phyloP scores from a whole-genome alignment of 2,113 vertebrate genomes.

The Ciconia maguari region DNA sequence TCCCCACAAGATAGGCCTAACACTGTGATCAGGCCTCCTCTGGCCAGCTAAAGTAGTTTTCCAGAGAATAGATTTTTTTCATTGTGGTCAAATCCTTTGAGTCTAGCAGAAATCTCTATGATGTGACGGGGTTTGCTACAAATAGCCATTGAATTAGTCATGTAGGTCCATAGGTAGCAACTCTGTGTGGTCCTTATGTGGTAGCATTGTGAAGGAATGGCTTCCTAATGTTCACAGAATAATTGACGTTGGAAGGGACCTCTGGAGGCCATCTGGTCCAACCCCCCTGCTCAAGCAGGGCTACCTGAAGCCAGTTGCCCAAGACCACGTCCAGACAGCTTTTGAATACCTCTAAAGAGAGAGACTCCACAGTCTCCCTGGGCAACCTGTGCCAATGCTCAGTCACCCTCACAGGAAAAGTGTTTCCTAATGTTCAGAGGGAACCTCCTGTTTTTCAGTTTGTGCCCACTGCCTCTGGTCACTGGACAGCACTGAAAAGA shows the following conservation, averaged over 20 bases:
- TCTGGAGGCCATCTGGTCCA: not conserved
- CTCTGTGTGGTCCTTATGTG: not conserved
- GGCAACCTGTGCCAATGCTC: not conserved
- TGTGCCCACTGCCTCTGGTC: not conserved
- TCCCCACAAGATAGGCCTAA: not conserved
- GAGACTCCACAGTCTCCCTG: not conserved
- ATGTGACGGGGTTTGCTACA: not conserved
- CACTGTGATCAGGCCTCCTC: not conserved
- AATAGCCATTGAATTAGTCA: not conserved
- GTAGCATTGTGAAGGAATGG: not conserved
- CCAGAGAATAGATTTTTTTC: rapidly evolving
- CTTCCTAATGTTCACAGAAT: not conserved
- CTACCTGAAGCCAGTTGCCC: not conserved
- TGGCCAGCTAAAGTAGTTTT: not conserved
- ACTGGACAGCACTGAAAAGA: not conserved
- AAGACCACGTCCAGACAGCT: not conserved
- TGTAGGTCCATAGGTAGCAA: not conserved
- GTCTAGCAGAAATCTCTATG: not conserved
- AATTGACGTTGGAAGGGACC: not conserved
- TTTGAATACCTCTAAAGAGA: not conserved
- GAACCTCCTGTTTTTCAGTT: not conserved
- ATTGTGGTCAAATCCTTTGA: not conserved
- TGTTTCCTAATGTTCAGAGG: not conserved
- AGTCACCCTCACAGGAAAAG: not conserved
- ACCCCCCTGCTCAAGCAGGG: not conserved